Evolutionary conservation across 2,888 invertebrate species (phyloP).

Genomic region (Ceriagrion tenellum): DNA sequence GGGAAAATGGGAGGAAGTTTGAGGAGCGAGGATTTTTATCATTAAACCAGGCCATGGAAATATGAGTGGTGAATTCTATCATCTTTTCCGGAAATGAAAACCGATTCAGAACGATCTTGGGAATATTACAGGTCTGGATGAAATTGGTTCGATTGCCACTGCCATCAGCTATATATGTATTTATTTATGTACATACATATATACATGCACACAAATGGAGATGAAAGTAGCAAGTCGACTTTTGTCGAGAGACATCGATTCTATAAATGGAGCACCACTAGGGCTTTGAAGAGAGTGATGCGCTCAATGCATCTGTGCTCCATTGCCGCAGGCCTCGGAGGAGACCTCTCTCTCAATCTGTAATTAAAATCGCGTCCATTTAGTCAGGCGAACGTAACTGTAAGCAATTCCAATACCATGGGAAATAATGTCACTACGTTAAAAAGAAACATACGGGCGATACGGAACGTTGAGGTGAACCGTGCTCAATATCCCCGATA

Average conservation of each 20-base stretch:
- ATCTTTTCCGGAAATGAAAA: constrained; percentile 26
- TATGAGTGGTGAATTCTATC: neutral
- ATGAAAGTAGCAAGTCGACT: neutral
- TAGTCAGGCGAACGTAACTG: neutral
- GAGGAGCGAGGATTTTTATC: neutral
- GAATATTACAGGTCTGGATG: neutral
- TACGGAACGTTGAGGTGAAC: neutral
- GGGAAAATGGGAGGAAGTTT: neutral
- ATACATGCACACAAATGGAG: neutral
- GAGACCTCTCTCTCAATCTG: neutral
- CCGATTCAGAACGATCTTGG: neutral
- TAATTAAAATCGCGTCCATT: neutral
- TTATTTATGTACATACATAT: too few relatives aligned
- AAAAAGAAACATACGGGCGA: neutral
- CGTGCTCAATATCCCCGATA: neutral
- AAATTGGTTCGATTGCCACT: constrained; percentile 15
- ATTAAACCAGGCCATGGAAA: neutral
- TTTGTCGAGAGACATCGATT: neutral
- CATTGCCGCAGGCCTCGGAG: neutral
- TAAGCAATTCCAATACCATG: neutral
- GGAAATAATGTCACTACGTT: neutral
- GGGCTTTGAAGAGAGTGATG: neutral
- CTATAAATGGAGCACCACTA: neutral
- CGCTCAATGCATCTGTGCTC: neutral
- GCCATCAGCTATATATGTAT: neutral